phyloP scores from a whole-genome alignment of 2,888 invertebrate species.

The Pilophorus perplexus region DNA sequence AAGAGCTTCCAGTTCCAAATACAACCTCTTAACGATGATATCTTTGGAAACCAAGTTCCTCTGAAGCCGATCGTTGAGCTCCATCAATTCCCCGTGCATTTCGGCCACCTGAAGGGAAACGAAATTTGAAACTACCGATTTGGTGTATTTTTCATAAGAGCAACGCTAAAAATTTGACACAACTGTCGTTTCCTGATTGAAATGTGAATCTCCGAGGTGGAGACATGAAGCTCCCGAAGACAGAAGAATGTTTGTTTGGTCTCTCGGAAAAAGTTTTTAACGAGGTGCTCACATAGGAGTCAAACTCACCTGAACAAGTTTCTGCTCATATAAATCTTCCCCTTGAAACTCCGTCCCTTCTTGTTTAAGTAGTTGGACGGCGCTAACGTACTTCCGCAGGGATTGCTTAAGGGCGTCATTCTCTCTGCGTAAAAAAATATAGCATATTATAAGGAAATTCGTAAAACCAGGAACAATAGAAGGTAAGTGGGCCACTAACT shows the following conservation, averaged over 20 bases:
- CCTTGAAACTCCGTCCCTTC: slow-evolving; percentile 66
- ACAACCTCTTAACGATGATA: slow-evolving; percentile 59
- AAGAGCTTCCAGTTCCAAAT: slow-evolving; percentile 64
- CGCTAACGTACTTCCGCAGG: slow-evolving; percentile 79
- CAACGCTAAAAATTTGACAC: no score
- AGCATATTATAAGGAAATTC: no score
- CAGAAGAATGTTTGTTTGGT: no score
- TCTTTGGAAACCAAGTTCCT: slow-evolving; percentile 66
- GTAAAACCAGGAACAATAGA: no score
- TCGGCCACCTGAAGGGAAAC: slow-evolving; percentile 68
- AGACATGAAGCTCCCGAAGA: no score
- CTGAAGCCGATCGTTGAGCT: slow-evolving; percentile 82
- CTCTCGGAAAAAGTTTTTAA: no score
- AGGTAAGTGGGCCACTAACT: no score
- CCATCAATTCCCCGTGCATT: slow-evolving; percentile 93
- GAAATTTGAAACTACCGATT: no score
- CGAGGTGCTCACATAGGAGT: no score
- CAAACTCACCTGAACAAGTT: slow-evolving; percentile 71
- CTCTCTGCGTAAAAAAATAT: slow-evolving; percentile 61
- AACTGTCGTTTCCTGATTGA: no score
- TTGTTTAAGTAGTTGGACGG: slow-evolving; percentile 75
- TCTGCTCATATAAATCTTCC: slow-evolving; percentile 71
- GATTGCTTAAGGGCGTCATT: slow-evolving; percentile 82
- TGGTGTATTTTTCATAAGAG: no score
- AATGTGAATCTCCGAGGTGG: no score